Evolutionary conservation across 1,140 invertebrate species (phyloP).

Genomic region (Teleopsis dalmanni): DNA sequence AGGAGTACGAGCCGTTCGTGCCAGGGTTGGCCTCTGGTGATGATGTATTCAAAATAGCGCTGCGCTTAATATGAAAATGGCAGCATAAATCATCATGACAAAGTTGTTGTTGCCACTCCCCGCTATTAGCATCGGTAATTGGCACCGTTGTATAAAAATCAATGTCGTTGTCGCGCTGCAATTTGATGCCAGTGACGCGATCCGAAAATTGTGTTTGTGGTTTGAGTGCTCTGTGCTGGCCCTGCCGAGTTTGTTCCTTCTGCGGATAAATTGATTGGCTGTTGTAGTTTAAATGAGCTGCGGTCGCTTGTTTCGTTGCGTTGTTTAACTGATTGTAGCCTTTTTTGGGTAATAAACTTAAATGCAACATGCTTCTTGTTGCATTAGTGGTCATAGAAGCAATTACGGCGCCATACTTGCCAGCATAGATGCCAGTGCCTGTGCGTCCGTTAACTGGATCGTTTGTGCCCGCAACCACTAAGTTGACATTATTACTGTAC

Average conservation of each 20-base stretch:
- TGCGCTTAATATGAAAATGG: slow-evolving; percentile 5
- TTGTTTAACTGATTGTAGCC: not conserved
- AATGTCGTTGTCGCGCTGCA: slow-evolving; percentile 1
- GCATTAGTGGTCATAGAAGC: slow-evolving; percentile 5
- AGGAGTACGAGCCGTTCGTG: not conserved
- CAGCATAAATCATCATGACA: slow-evolving; percentile 12
- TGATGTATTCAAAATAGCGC: too few relatives aligned
- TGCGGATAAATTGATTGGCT: too few relatives aligned
- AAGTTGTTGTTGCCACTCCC: not conserved
- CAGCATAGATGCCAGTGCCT: slow-evolving; percentile 40
- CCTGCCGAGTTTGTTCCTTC: not conserved
- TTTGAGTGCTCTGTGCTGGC: not conserved
- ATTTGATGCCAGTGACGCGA: slow-evolving; percentile 1
- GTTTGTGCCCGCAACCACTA: slow-evolving; percentile 45
- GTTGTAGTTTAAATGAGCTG: not conserved
- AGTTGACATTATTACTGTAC: slow-evolving; percentile 43
- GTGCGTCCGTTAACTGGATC: slow-evolving; percentile 26
- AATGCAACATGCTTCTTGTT: slow-evolving; percentile 9
- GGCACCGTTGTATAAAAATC: slow-evolving; percentile 3
- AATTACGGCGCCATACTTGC: slow-evolving; percentile 11
- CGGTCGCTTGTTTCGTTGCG: not conserved
- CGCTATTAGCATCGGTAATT: not conserved
- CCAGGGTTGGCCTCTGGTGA: not conserved
- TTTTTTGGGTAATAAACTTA: slow-evolving; percentile 45
- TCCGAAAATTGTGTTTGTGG: not conserved